A percentile compares a stretch with the other conserved stretches of the same genome.
These are phyloP conservation scores for Listrodromus nycthemerus DNA, from an alignment of 2,888 invertebrate species.

Conservation along the genomic window DNA sequence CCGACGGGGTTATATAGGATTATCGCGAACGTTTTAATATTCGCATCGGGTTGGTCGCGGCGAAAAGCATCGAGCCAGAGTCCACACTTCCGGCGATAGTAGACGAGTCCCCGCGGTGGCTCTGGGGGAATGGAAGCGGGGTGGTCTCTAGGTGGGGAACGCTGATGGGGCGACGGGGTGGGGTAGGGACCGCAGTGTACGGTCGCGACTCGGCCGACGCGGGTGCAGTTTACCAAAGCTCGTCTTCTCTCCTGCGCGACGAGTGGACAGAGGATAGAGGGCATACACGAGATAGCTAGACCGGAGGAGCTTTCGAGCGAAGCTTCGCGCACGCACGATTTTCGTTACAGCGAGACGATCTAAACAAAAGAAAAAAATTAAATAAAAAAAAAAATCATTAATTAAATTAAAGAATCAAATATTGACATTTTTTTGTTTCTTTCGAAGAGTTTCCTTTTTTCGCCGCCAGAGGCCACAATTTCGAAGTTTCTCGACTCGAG, in stretches of 20 bases:
- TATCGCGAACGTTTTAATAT: conserved; percentile 4
- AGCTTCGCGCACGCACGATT: not conserved
- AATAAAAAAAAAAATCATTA: not conserved
- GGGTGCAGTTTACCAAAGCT: conserved; percentile 72
- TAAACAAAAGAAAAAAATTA: conserved; percentile 13
- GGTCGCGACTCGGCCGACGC: conserved; percentile 79
- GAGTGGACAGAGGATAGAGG: conserved; percentile 47
- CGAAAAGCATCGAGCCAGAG: conserved; percentile 31
- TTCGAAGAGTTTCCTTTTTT: not conserved
- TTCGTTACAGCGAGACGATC: not conserved
- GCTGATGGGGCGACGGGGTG: conserved; percentile 64
- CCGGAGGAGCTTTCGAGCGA: conserved; percentile 21
- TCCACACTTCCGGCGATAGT: conserved; percentile 49
- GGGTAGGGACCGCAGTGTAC: conserved; percentile 79
- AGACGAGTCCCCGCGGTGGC: conserved; percentile 19
- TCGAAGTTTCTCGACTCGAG: conserved; percentile 2
- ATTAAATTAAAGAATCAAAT: not conserved
- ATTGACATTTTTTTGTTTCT: not conserved
- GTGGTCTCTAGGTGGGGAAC: conserved; percentile 65
- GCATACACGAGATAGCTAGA: conserved; percentile 14
- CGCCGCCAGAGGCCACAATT: not conserved
- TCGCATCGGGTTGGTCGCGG: conserved; percentile 12
- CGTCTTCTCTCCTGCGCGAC: conserved; percentile 61
- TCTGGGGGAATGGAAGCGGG: conserved; percentile 66
- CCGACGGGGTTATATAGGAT: not conserved